Conservation (phyloP, 1,140 invertebrate species). For the Drosophila rhopaloa region DNA sequence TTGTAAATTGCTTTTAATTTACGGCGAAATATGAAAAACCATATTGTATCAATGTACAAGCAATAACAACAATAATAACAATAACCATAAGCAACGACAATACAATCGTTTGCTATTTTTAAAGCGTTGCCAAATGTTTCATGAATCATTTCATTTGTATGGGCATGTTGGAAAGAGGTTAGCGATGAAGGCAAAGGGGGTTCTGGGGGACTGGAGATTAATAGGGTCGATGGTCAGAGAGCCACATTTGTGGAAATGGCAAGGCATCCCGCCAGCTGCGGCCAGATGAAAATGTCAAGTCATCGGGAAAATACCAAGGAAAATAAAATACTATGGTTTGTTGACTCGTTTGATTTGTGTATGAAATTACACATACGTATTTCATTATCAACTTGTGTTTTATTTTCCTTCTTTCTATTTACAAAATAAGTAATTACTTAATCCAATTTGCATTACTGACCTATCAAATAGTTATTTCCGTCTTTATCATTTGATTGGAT, state of each 20-base stretch:
- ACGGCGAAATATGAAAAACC: constrained; percentile 5
- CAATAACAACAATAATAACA: constrained; percentile 31
- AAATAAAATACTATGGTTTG: constrained; percentile 31
- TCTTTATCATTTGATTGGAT: constrained; percentile 4
- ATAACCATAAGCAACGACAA: constrained; percentile 32
- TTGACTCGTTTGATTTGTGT: constrained; percentile 25
- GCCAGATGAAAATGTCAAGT: constrained; percentile 45
- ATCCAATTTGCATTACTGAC: constrained; percentile 27
- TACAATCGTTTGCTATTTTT: constrained; percentile 41
- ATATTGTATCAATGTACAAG: constrained; percentile 20
- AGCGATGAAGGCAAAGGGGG: not conserved
- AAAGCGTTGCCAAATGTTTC: constrained; percentile 47
- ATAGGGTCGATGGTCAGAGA: constrained; percentile 47
- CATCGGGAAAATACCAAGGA: constrained; percentile 19
- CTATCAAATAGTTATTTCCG: not conserved
- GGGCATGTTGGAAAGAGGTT: constrained; percentile 18
- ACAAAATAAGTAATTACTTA: constrained; percentile 5
- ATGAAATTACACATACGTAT: constrained; percentile 8
- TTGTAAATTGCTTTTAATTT: constrained; percentile 57
- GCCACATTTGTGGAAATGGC: constrained; percentile 35
- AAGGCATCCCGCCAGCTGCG: constrained; percentile 39
- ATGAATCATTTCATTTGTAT: constrained; percentile 54
- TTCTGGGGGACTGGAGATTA: constrained; percentile 18
- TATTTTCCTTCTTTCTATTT: not conserved
- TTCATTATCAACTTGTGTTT: no score